phyloP scores from a whole-genome alignment of 2,797 vertebrate genomes.

The Epinephelus coioides region DNA sequence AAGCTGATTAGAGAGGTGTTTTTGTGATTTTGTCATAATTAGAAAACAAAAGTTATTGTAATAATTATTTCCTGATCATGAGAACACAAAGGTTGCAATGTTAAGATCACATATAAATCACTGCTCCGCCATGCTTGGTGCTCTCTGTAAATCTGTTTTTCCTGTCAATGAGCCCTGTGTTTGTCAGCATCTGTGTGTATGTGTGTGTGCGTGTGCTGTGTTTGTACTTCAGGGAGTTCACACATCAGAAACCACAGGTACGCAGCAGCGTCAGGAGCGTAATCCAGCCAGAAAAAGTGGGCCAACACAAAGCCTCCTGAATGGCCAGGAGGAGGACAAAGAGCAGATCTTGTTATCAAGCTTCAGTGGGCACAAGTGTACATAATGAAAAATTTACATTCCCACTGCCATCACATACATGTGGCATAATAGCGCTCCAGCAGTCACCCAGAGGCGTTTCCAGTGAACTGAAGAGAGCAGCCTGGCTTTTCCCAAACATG shows the following conservation, averaged over 20 bases:
- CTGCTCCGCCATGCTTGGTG: background rate
- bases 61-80: no score
- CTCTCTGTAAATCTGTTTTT: background rate
- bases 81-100: no score
- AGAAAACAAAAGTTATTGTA: background rate
- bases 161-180: background rate
- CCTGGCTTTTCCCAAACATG: conserved; percentile 47
- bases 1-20: no score
- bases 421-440: conserved; percentile 34
- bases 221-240: conserved; percentile 10
- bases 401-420: conserved; percentile 51
- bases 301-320: conserved; percentile 65
- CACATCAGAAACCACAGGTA: conserved; percentile 43
- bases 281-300: conserved; percentile 56
- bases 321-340: conserved; percentile 68
- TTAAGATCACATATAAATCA: no score
- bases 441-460: conserved; percentile 42
- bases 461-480: conserved; percentile 44
- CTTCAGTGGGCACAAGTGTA: conserved; percentile 67
- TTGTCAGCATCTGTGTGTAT: background rate
- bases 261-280: conserved; percentile 13
- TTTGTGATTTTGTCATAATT: background rate
- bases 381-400: conserved; percentile 74
- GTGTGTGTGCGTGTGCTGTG: background rate
- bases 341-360: conserved; percentile 68